Percentiles rank a stretch among this genome's conserved stretches.
Evolutionary conservation across 2,888 invertebrate genomes (phyloP).

Genomic region (Tupiocoris notatus): DNA sequence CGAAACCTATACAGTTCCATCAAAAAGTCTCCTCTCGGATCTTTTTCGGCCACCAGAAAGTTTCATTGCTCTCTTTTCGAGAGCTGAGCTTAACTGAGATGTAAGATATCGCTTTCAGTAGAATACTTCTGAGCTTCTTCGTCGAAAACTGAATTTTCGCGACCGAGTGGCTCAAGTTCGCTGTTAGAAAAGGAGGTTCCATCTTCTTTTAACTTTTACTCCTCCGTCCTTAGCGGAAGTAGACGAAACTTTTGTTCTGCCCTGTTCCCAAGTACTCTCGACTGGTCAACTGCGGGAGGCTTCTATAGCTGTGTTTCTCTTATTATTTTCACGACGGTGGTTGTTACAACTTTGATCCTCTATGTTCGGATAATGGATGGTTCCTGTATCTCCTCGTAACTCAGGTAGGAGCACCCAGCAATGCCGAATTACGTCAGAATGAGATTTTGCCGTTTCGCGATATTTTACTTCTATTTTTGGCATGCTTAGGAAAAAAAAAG

Average conservation of each 20-base stretch:
- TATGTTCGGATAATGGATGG: background rate
- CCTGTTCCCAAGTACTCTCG: conserved; percentile 1
- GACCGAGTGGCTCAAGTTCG: conserved; percentile 21
- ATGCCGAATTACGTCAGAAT: too few species aligned
- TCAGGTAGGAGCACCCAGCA: too few species aligned
- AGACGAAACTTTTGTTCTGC: background rate
- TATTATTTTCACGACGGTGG: conserved; percentile 27
- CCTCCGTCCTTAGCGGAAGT: conserved; percentile 2
- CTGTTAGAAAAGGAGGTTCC: conserved; percentile 11
- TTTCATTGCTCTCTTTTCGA: background rate
- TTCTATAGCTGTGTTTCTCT: conserved; percentile 16
- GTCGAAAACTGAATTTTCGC: conserved; percentile 34
- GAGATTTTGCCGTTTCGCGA: too few species aligned
- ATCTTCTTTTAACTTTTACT: conserved; percentile 36
- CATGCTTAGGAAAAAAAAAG: too few species aligned
- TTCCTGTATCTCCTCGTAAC: too few species aligned
- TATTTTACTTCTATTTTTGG: too few species aligned
- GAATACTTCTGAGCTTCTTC: conserved; percentile 11
- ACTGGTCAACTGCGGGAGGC: conserved; percentile 23
- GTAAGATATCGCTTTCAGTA: conserved; percentile 35
- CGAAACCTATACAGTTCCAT: conserved; percentile 34
- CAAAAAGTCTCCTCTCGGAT: conserved; percentile 15
- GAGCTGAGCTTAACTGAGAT: conserved; percentile 30
- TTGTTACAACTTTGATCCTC: background rate
- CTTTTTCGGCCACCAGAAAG: conserved; percentile 1